Percentiles rank a stretch among this genome's conserved stretches.
Evolutionary conservation across 2,888 invertebrate species (phyloP).

Genomic region (Colostygia pectinataria): DNA sequence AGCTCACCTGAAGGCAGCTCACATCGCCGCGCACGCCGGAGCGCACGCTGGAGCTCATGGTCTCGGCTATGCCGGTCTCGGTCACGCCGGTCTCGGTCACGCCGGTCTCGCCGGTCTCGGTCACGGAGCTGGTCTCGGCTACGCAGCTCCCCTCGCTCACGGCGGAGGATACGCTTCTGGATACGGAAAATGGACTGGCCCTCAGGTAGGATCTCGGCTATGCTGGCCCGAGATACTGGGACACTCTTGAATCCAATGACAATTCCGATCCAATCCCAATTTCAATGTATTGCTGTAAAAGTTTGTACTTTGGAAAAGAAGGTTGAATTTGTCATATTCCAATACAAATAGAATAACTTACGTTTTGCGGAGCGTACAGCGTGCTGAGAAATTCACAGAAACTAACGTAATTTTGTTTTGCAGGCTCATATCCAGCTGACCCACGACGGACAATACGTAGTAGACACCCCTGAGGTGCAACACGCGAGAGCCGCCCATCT

Average conservation of each 20-base stretch:
- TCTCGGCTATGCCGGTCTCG: constrained; percentile 46
- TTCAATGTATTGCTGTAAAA: no score
- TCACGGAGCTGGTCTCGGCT: constrained; percentile 34
- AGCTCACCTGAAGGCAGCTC: constrained; percentile 82
- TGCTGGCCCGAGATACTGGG: no score
- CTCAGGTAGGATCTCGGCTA: constrained; percentile 48
- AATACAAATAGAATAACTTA: no score
- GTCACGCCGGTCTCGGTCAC: constrained; percentile 45
- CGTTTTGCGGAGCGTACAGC: no score
- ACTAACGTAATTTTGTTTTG: no score
- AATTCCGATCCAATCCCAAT: no score
- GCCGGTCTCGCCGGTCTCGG: constrained; percentile 44
- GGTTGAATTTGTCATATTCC: no score
- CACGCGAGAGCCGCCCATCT: constrained; percentile 75
- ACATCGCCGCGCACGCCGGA: constrained; percentile 73
- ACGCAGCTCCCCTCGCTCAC: constrained; percentile 44
- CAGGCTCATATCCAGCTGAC: constrained; percentile 78
- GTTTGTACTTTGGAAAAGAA: no score
- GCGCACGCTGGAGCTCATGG: constrained; percentile 57
- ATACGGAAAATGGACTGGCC: constrained; percentile 76
- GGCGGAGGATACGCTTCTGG: constrained; percentile 62
- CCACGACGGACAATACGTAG: constrained; percentile 78
- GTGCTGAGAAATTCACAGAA: no score
- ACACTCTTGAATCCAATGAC: no score
- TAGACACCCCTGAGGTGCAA: constrained; percentile 77